Evolutionary conservation across 2,113 vertebrate genomes (phyloP).

Genomic region (Proterorhinus semilunaris): DNA sequence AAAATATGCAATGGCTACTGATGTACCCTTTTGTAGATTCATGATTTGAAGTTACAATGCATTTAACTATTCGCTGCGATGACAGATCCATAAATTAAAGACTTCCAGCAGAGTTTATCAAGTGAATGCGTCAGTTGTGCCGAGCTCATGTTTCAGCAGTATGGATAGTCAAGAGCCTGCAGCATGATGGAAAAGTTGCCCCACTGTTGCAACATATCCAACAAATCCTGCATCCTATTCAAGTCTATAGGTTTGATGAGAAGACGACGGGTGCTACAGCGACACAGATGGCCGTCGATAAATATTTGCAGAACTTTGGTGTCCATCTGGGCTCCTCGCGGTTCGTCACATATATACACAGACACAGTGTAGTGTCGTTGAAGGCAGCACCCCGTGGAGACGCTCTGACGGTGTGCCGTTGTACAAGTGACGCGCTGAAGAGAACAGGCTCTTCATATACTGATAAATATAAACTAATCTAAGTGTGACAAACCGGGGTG

Average conservation of each 20-base stretch:
- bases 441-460: background rate
- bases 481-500: too few species aligned
- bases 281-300: background rate
- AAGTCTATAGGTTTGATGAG: background rate
- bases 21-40: too few species aligned
- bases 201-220: background rate
- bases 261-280: background rate
- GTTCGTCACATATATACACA: background rate
- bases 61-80: too few species aligned
- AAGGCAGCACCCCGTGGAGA: background rate
- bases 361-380: background rate
- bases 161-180: background rate
- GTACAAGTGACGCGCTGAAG: background rate
- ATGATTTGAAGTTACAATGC: too few species aligned
- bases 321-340: conserved; percentile 1
- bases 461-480: too few species aligned
- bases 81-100: too few species aligned
- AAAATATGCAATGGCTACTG: too few species aligned
- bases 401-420: background rate
- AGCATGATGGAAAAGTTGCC: background rate
- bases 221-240: background rate
- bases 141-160: too few species aligned
- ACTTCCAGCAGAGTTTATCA: too few species aligned
- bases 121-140: too few species aligned
- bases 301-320: background rate